Conservation (phyloP, 2,888 invertebrate genomes). For the Hymenopus coronatus region DNA sequence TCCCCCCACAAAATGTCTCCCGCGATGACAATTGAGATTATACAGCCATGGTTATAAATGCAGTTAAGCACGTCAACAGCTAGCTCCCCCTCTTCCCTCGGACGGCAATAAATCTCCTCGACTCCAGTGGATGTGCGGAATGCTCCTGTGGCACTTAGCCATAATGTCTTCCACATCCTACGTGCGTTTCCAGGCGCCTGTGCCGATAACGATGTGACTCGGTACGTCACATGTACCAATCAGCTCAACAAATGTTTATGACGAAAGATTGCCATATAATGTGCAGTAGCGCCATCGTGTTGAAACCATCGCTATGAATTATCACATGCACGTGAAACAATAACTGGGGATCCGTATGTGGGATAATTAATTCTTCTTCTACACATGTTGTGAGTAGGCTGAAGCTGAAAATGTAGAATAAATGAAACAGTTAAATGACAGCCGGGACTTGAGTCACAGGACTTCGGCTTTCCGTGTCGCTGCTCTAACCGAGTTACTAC, state of each 20-base stretch:
- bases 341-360: too few relatives aligned
- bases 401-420: too few relatives aligned
- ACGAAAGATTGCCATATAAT: neutral
- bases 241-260: neutral
- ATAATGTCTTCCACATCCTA: neutral
- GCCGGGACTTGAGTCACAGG: too few relatives aligned
- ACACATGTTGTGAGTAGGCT: too few relatives aligned
- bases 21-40: neutral
- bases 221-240: neutral
- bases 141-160: neutral
- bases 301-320: neutral
- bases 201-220: neutral
- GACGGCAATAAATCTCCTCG: neutral
- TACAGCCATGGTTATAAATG: neutral
- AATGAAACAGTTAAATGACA: too few relatives aligned
- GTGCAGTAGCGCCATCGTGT: neutral
- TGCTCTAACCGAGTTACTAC: too few relatives aligned
- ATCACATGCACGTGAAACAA: too few relatives aligned
- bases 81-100: neutral
- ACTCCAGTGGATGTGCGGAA: neutral
- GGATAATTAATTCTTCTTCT: too few relatives aligned
- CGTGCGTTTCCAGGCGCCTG: neutral
- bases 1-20: neutral
- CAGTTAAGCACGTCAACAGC: neutral
- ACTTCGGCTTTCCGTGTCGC: too few relatives aligned